Percentiles rank a stretch among this genome's conserved stretches.
phyloP scores from a whole-genome alignment of 2,113 vertebrate genomes.

The Rhinoptilus africanus region DNA sequence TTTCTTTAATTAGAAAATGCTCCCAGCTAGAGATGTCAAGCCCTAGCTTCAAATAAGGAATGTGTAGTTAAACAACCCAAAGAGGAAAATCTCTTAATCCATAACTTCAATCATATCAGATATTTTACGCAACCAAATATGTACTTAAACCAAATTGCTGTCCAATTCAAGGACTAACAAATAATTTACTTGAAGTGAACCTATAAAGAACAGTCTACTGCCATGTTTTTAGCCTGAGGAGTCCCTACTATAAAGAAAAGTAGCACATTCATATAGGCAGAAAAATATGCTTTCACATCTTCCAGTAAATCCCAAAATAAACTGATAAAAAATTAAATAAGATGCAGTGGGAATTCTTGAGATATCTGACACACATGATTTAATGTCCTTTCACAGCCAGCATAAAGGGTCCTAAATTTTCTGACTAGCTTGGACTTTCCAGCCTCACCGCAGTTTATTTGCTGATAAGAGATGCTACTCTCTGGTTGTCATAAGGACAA shows the following conservation, averaged over 20 bases:
- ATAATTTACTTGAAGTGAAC: not conserved
- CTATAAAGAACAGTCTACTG: not conserved
- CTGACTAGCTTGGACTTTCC: not conserved
- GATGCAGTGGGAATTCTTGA: not conserved
- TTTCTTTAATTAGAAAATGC: constrained; percentile 33
- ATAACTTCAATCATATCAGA: not conserved
- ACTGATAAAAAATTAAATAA: not conserved
- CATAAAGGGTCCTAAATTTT: not conserved
- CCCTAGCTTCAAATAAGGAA: not conserved
- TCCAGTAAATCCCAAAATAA: not conserved
- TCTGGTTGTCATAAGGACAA: not conserved
- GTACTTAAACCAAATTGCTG: not conserved
- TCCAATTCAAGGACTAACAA: not conserved
- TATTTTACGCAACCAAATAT: not conserved
- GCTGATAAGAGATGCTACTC: not conserved
- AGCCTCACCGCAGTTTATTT: not conserved
- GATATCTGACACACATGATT: not conserved
- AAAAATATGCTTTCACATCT: not conserved
- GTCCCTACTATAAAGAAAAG: not conserved
- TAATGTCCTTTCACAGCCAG: not conserved
- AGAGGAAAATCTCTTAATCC: constrained; percentile 23
- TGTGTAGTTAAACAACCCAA: not conserved
- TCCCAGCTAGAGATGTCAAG: not conserved
- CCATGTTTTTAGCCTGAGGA: not conserved
- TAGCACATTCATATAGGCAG: not conserved